Base-by-base conservation (phyloP, 2,888 invertebrate species). In the Chesias legatella region DNA sequence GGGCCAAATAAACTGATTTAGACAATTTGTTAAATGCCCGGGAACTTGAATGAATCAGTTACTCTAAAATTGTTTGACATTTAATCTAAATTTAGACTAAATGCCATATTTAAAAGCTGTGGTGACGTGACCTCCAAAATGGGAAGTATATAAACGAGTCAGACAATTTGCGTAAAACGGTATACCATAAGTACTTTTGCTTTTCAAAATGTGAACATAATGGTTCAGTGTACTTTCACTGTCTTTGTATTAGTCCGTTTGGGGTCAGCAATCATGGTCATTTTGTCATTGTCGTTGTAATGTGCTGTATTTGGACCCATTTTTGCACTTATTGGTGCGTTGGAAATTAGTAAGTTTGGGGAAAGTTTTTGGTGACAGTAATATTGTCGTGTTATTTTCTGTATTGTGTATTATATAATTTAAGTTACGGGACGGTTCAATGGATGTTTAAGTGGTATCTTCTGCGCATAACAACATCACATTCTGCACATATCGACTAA, bases 201-300 rank as follows among this genome's bases (percentile, higher is more conserved):
- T 48, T 48, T 48, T 37, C 29, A 20, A 9, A 8, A 20, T 30
- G 26, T 9, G 8, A 10, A 41, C 23, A 40, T 36, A 45, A 40
- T 40, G 41, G 35, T 27, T 42, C 45, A 36, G 36, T 37, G 33
- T 33, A 51, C 55, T 55, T 55, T 55, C 55, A 45, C 54, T 55
- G 17, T 40, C 25, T 47, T 51, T 44, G 51, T 52, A 48, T 43
- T 50, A 35, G 30, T 20, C 33, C 10, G 25, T 44, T 48, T 39
- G 46, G 44, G 54, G 52, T 48, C 54, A 46, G 37, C 27, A 50
- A 48, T 55, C 52, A 43, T 36, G 48, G n/a, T 55, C 43, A 51
- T 55, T 54, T 54, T 43, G 49, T 40, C 40, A 45, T 47, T 50
- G 50, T 52, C 42, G 48, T 42, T 37, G 49, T 42, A 48, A 40